Conservation (phyloP, 2,888 invertebrate species). For the Meiosimyza decipiens region DNA sequence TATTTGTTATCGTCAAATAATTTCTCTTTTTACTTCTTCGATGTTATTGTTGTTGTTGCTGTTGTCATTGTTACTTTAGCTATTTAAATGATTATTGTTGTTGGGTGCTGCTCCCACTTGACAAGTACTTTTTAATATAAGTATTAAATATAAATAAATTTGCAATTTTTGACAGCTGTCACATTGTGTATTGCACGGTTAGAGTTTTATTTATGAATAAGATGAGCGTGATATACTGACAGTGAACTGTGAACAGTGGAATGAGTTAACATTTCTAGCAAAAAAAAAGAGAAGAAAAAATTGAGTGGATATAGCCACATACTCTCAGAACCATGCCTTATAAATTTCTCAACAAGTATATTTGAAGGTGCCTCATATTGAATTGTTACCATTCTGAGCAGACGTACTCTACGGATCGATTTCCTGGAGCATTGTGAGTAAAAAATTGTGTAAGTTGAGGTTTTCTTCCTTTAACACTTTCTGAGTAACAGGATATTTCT, state of each 20-base stretch:
- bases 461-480: too few species aligned
- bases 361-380: too few species aligned
- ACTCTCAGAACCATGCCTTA: too few species aligned
- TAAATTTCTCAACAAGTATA: too few species aligned
- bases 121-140: neutral
- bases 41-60: slow-evolving; percentile 2
- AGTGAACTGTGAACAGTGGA: neutral
- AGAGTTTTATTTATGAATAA: neutral
- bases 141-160: slow-evolving; percentile 8
- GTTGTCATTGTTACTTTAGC: slow-evolving; percentile 9
- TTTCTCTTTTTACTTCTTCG: slow-evolving; percentile 30
- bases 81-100: neutral
- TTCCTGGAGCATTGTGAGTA: too few species aligned
- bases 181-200: slow-evolving; percentile 8
- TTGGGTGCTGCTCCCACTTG: neutral
- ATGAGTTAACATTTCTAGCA: neutral
- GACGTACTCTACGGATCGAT: too few species aligned
- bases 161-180: slow-evolving; percentile 52
- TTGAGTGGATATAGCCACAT: too few species aligned
- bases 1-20: slow-evolving; percentile 26
- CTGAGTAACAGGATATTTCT: too few species aligned
- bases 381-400: too few species aligned
- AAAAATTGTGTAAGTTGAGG: too few species aligned
- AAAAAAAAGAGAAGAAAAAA: too few species aligned
- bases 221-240: too few species aligned